phyloP scores from a whole-genome alignment of 1,140 invertebrate genomes.

The Solenopsis invicta region DNA sequence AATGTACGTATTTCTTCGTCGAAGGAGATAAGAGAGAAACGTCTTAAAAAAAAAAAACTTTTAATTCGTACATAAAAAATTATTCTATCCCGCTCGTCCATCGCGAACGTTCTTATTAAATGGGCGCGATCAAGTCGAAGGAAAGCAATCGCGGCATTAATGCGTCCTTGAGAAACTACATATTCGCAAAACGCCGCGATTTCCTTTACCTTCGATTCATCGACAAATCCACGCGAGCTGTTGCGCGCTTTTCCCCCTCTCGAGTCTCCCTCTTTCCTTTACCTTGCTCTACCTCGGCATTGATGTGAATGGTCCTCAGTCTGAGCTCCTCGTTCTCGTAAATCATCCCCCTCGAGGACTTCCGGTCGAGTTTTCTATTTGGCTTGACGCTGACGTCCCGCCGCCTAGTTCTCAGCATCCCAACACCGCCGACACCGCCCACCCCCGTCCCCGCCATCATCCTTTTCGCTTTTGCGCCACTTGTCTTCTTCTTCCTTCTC shows the following conservation, averaged over 20 bases:
- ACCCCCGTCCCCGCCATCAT: constrained; percentile 82
- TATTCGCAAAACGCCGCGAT: background rate
- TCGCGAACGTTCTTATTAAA: background rate
- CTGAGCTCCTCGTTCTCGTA: constrained; percentile 97
- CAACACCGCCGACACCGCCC: constrained; percentile 80
- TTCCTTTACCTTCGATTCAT: constrained; percentile 8
- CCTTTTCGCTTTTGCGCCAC: constrained; percentile 42
- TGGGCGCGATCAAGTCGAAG: background rate
- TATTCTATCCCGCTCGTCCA: background rate
- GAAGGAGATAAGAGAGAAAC: background rate
- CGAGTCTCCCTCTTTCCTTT: constrained; percentile 66
- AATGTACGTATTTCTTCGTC: background rate
- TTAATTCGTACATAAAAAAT: background rate
- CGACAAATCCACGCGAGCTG: constrained; percentile 26
- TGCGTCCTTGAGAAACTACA: background rate
- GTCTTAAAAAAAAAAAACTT: too few species aligned
- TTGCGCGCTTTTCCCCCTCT: background rate
- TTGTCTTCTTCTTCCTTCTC: background rate
- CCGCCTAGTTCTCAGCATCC: constrained; percentile 90
- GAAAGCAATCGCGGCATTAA: constrained; percentile 14
- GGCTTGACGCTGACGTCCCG: constrained; percentile 92
- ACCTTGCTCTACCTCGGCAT: constrained; percentile 97
- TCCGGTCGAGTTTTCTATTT: constrained; percentile 92
- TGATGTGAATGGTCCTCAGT: constrained; percentile 95
- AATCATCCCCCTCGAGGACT: constrained; percentile 94